Evolutionary conservation across 2,888 invertebrate genomes (phyloP), one percentile per base, ranked within the genome.

Genomic region (Xiphydria camelus): DNA sequence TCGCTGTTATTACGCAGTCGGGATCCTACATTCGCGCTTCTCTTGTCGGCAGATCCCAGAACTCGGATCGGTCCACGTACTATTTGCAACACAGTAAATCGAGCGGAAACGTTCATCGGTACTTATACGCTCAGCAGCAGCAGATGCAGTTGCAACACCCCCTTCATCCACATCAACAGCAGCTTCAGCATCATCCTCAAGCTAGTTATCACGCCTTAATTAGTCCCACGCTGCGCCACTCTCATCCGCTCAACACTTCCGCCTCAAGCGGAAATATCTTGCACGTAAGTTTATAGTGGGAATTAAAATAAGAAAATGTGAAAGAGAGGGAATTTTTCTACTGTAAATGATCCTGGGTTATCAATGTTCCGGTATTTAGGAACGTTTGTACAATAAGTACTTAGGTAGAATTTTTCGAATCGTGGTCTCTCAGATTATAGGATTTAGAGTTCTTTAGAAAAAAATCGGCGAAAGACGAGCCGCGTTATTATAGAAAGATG

Each of bases 61-160:
- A 51, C 38, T 55, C 61, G 40, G 67, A 66, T 14, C 61, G 64
- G 70, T 78, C 47, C 14, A 54, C 70, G 23, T 72, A 68, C 53
- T 69, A 71, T 48, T 76, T 85, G 44, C 83, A 84, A 69, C 84
- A 87, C 73, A 87, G 88, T 57, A 86, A 87, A 55, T 87, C 88
- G 19, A 82, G 80, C 59, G 86, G 86, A 49, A 90, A 87, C 60
- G 83, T 91, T 9, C 70, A 75, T 23, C 66, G 72, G 5, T 71
- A 70, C 43, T 51, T 72, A 40, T 70, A 70, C 39, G 57, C 66
- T 63, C 79, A 88, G 61, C 85, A 88, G 65, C 83, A 82, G 62
- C 78, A 79, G 57, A 73, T 75, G 45, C 72, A 74, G 46, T 79
- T 78, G 57, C 79, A 78, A 49, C 78, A 79, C 69, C 79, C 77